A percentile compares a stretch with the other conserved stretches of the same genome.
These are phyloP conservation scores for Nannoperca australis DNA, from an alignment of 2,797 vertebrate species.

Conservation along the genomic window DNA sequence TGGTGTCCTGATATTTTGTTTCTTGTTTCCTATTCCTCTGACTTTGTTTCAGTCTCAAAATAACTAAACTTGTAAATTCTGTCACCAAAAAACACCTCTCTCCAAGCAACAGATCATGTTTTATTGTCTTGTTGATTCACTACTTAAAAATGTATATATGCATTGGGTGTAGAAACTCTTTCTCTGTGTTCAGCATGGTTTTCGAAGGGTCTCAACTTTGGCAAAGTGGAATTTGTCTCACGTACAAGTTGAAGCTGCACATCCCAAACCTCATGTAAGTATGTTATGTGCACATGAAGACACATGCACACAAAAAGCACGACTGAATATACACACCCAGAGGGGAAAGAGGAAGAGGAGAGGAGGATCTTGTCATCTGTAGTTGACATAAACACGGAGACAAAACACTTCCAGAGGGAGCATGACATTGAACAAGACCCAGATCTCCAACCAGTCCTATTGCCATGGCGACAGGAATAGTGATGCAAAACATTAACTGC, in stretches of 20 bases:
- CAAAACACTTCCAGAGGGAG: slow-evolving; percentile 40
- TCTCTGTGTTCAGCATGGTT: background rate
- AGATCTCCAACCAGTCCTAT: slow-evolving; percentile 12
- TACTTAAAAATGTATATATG: background rate
- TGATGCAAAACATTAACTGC: slow-evolving; percentile 22
- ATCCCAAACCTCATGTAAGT: background rate
- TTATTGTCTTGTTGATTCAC: slow-evolving; percentile 13
- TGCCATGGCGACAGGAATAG: slow-evolving; percentile 31
- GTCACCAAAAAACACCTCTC: background rate
- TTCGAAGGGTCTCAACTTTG: background rate
- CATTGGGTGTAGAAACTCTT: background rate
- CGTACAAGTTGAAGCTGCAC: background rate
- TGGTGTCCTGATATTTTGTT: background rate
- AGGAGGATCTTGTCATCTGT: slow-evolving; percentile 24
- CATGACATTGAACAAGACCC: slow-evolving; percentile 43
- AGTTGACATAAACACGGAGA: slow-evolving; percentile 26
- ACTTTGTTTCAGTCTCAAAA: background rate
- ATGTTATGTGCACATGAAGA: background rate
- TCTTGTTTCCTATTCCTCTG: background rate
- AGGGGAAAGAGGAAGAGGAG: background rate
- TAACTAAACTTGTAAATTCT: slow-evolving; percentile 21
- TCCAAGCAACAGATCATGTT: background rate
- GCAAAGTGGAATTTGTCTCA: slow-evolving; percentile 1
- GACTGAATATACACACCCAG: background rate
- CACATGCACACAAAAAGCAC: background rate